Percentiles rank a stretch among this genome's conserved stretches.
Evolutionary conservation across 1,140 invertebrate genomes (phyloP).

Genomic region (Drosophila subobscura): DNA sequence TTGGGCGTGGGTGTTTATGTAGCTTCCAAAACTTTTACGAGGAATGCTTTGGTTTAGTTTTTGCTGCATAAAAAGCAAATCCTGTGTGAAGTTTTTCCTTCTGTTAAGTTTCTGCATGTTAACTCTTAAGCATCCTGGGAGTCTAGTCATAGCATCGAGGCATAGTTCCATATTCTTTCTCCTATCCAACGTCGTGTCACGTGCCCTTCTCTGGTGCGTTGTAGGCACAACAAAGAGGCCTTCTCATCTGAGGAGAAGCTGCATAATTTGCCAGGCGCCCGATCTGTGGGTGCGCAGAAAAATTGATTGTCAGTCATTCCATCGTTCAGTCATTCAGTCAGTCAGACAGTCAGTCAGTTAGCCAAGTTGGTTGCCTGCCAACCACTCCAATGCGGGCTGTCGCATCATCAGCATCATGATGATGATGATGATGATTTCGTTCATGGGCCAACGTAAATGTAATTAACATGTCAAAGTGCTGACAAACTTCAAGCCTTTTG

Average conservation of each 20-base stretch:
- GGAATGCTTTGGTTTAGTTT: not conserved
- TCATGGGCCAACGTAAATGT: constrained; percentile 57
- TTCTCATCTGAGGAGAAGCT: constrained; percentile 10
- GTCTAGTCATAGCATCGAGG: no score
- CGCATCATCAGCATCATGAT: constrained; percentile 40
- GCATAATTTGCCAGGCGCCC: constrained; percentile 23
- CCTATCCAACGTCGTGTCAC: not conserved
- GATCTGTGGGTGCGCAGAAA: constrained; percentile 38
- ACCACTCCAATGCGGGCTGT: constrained; percentile 45
- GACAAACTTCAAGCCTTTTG: constrained; percentile 63
- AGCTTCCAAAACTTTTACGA: not conserved
- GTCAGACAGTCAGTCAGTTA: constrained; percentile 24
- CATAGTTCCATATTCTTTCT: no score
- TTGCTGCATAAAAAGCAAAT: no score
- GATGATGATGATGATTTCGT: constrained; percentile 40
- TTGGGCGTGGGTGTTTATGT: not conserved
- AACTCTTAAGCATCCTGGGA: no score
- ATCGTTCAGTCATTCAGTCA: constrained; percentile 7
- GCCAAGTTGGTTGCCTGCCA: constrained; percentile 26
- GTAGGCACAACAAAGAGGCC: not conserved
- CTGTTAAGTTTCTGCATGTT: no score
- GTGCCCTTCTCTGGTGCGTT: constrained; percentile 6
- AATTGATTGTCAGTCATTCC: constrained; percentile 55
- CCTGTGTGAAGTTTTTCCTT: no score
- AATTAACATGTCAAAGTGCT: constrained; percentile 73